A percentile compares a stretch with the other conserved stretches of the same genome.
phyloP scores from a whole-genome alignment of 1,140 invertebrate species.

The Drosophila hydei region DNA sequence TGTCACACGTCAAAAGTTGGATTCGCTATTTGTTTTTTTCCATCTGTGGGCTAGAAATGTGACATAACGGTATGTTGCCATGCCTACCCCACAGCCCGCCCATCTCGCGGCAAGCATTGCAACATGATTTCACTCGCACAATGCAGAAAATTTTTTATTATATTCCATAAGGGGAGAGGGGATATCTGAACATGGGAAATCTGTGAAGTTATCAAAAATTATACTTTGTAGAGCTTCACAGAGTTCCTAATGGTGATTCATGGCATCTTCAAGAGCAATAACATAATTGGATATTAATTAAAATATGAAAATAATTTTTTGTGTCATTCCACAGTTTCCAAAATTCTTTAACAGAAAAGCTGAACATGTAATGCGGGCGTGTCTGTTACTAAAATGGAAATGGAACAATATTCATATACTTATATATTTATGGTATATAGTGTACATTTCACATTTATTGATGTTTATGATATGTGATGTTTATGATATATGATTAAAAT shows the following conservation, averaged over 20 bases:
- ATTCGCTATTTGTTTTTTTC: constrained; percentile 40
- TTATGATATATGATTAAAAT: too few species aligned
- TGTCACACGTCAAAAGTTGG: constrained; percentile 67
- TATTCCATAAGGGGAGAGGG: constrained; percentile 2
- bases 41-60: constrained; percentile 58
- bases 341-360: background rate
- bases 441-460: background rate
- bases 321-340: background rate
- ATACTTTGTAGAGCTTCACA: too few species aligned
- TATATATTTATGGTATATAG: too few species aligned
- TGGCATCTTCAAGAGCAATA: too few species aligned
- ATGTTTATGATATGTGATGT: too few species aligned
- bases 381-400: background rate
- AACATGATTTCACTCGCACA: constrained; percentile 42
- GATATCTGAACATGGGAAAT: background rate
- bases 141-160: constrained; percentile 23
- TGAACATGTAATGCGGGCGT: background rate
- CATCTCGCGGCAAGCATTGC: constrained; percentile 16
- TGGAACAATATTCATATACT: too few species aligned
- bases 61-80: constrained; percentile 52
- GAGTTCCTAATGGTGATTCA: too few species aligned
- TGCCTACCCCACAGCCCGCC: background rate
- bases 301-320: background rate
- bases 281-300: too few species aligned
- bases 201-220: background rate